These are phyloP conservation scores for Diachasma alloeum DNA, from an alignment of 1,140 invertebrate species.

Conservation along the genomic window DNA sequence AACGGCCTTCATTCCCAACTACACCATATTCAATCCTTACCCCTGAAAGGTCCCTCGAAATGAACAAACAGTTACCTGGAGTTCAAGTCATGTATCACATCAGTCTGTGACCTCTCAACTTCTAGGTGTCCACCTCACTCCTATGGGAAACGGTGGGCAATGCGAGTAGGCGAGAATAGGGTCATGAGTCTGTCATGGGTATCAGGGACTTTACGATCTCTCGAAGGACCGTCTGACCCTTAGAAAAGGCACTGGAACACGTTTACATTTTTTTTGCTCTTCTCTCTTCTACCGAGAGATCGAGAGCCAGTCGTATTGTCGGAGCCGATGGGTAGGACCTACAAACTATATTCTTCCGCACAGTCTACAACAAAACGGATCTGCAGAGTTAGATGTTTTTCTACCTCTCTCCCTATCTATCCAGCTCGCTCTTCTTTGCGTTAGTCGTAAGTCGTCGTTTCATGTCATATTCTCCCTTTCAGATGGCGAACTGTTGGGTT, in stretches of 20 bases:
- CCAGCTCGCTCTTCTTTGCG: background rate
- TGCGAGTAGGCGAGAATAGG: constrained; percentile 31
- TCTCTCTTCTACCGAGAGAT: no score
- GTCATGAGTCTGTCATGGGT: constrained; percentile 44
- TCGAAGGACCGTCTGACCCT: constrained; percentile 40
- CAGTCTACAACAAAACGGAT: background rate
- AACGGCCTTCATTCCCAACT: background rate
- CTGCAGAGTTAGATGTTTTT: background rate
- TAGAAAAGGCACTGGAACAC: constrained; percentile 28
- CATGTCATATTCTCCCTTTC: background rate
- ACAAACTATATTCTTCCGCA: background rate
- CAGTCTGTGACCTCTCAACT: background rate
- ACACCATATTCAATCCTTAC: background rate
- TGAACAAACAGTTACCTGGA: background rate
- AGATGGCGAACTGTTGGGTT: background rate
- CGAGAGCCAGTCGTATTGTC: no score
- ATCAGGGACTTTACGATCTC: constrained; percentile 47
- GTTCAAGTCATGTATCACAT: background rate
- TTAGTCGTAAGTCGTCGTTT: background rate
- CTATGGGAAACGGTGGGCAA: constrained; percentile 24
- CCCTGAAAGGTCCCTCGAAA: background rate
- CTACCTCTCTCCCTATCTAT: background rate
- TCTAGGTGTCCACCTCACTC: background rate
- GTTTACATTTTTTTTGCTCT: constrained; percentile 15
- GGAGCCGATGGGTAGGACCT: no score